Conservation (phyloP, 2,797 vertebrate genomes). For the Xyrichtys novacula region DNA sequence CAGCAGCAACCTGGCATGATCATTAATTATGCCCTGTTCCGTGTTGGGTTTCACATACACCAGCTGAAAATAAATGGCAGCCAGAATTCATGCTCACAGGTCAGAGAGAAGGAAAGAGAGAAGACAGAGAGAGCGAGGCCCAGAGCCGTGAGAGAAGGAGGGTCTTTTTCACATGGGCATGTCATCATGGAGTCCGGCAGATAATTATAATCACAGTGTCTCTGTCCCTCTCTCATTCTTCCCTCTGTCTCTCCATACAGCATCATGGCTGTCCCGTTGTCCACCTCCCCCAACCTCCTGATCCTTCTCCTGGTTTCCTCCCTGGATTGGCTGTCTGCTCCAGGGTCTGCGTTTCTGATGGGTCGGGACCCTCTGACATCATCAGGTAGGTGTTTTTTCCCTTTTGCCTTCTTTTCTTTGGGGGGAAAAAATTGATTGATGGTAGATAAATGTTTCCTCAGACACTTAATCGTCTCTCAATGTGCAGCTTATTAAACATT, state of each 20-base stretch:
- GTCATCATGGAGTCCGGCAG: slow-evolving; percentile 55
- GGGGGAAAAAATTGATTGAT: slow-evolving; percentile 3
- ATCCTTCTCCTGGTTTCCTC: slow-evolving; percentile 67
- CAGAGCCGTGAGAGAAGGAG: slow-evolving; percentile 15
- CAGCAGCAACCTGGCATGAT: slow-evolving; percentile 28
- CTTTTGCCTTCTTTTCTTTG: slow-evolving; percentile 3
- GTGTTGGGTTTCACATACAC: slow-evolving; percentile 61
- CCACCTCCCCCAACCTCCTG: slow-evolving; percentile 50
- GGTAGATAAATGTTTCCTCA: neutral
- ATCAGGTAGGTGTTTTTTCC: slow-evolving; percentile 64
- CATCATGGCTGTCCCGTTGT: slow-evolving; percentile 65
- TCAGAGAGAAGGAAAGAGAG: slow-evolving; percentile 31
- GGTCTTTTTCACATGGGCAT: slow-evolving; percentile 56
- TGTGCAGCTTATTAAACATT: slow-evolving; percentile 68
- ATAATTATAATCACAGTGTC: slow-evolving; percentile 61
- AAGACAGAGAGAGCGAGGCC: slow-evolving; percentile 1
- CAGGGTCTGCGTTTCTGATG: slow-evolving; percentile 58
- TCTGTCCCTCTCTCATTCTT: slow-evolving; percentile 39
- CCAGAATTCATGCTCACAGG: slow-evolving; percentile 41
- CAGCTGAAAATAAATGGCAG: slow-evolving; percentile 68
- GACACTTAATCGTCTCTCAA: slow-evolving; percentile 24
- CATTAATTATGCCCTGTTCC: slow-evolving; percentile 57
- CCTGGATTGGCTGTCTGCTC: slow-evolving; percentile 63
- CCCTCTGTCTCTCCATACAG: slow-evolving; percentile 51
- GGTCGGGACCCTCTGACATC: slow-evolving; percentile 50